Conservation (phyloP, 2,888 invertebrate species). For the Drosophila incognita region DNA sequence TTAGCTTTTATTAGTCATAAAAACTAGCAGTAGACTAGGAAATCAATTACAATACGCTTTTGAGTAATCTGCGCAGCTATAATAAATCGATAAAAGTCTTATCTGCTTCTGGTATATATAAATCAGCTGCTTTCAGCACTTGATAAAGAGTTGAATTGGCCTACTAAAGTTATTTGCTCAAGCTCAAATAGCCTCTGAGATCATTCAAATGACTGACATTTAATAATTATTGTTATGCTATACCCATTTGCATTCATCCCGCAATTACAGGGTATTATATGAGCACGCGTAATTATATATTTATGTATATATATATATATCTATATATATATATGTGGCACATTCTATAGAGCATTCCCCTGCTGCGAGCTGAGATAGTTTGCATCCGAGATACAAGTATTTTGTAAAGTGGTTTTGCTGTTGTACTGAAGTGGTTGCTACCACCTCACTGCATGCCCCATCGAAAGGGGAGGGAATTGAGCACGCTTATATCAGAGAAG, state of each 20-base stretch:
- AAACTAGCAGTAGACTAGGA: not conserved
- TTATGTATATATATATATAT: not conserved
- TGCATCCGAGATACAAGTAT: constrained; percentile 34
- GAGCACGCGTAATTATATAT: constrained; percentile 6
- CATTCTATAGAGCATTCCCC: constrained; percentile 21
- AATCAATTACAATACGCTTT: not conserved
- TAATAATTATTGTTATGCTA: not conserved
- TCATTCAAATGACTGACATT: not conserved
- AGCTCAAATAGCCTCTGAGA: not conserved
- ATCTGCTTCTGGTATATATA: not conserved
- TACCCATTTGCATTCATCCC: not conserved
- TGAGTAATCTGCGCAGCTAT: not conserved
- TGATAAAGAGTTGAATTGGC: not conserved
- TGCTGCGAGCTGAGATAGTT: constrained; percentile 34
- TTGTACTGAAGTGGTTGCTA: constrained; percentile 18
- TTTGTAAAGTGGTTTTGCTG: constrained; percentile 47
- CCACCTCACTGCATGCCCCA: not conserved
- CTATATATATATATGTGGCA: not conserved
- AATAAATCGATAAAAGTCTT: not conserved
- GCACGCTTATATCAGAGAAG: not conserved
- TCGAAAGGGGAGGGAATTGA: not conserved
- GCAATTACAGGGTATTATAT: constrained; percentile 4
- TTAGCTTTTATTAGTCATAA: not conserved
- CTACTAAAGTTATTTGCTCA: not conserved
- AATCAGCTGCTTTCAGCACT: not conserved